Conservation (phyloP, 2,888 invertebrate genomes). For the Dyspetes luteomarginatus region DNA sequence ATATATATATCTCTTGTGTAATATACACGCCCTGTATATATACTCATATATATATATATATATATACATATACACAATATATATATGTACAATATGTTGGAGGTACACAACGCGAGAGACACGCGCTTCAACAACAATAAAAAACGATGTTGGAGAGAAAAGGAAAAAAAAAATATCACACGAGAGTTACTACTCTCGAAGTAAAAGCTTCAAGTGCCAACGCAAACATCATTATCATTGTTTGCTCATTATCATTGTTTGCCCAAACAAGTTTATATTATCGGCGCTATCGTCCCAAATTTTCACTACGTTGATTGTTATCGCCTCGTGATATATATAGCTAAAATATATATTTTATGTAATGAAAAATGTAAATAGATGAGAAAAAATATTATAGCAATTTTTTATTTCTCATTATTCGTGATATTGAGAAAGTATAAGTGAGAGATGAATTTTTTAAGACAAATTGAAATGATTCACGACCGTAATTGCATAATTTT, state of each 20-base stretch:
- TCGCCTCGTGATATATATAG: background rate
- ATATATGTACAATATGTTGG: constrained; percentile 11
- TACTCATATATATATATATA: constrained; percentile 23
- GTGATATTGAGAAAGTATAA: too few species aligned
- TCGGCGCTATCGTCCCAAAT: background rate
- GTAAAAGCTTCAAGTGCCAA: constrained; percentile 38
- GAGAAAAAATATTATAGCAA: background rate
- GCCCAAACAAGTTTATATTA: constrained; percentile 36
- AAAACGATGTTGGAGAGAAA: constrained; percentile 12
- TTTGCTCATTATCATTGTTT: constrained; percentile 56
- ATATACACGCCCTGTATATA: background rate
- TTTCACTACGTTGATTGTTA: background rate
- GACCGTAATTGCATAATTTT: too few species aligned
- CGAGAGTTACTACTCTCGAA: constrained; percentile 40
- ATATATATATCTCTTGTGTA: constrained; percentile 38
- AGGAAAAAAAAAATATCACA: constrained; percentile 10
- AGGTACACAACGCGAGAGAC: constrained; percentile 33
- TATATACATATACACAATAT: too few species aligned
- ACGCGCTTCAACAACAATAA: constrained; percentile 57
- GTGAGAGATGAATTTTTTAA: too few species aligned
- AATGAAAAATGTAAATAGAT: too few species aligned
- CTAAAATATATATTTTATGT: too few species aligned
- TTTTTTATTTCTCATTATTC: too few species aligned
- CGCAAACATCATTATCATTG: constrained; percentile 58
- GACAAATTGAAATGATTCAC: too few species aligned